phyloP scores from a whole-genome alignment of 2,113 vertebrate species.

The Chaetorhynchus papuensis region DNA sequence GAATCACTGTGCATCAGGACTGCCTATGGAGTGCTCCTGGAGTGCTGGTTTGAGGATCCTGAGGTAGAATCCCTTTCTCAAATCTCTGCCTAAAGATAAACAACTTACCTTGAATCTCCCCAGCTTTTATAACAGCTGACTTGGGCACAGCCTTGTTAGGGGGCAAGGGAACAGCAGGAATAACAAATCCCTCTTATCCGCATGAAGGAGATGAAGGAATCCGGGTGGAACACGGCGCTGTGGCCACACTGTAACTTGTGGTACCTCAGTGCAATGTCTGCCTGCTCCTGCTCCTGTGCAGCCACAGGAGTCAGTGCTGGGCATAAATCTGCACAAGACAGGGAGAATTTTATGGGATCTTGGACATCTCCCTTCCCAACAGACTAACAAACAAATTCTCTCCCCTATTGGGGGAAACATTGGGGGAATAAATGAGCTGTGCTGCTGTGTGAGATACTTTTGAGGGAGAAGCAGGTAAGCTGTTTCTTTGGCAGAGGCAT shows the following conservation, averaged over 20 bases:
- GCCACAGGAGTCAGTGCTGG: not conserved
- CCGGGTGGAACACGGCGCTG: accelerated
- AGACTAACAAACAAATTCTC: not conserved
- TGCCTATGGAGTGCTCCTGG: not conserved
- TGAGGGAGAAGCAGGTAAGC: not conserved
- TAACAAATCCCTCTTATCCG: not conserved
- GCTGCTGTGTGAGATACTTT: not conserved
- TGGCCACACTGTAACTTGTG: accelerated
- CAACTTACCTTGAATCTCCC: not conserved
- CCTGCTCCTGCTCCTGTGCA: not conserved
- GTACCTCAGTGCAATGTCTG: not conserved
- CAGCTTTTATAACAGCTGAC: not conserved
- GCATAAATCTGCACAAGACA: not conserved
- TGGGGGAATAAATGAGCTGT: not conserved
- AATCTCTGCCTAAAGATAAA: not conserved
- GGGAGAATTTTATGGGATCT: not conserved
- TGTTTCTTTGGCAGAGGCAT: not conserved
- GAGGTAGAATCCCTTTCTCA: not conserved
- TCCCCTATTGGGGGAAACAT: not conserved
- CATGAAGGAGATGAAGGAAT: not conserved
- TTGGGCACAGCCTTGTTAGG: not conserved
- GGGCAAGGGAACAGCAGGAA: not conserved
- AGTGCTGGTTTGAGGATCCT: not conserved
- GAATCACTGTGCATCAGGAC: not conserved
- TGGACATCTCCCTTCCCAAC: not conserved